Evolutionary conservation across 2,888 invertebrate species (phyloP), one percentile per base, ranked within the genome.

Genomic region (Mesoligia furuncula): DNA sequence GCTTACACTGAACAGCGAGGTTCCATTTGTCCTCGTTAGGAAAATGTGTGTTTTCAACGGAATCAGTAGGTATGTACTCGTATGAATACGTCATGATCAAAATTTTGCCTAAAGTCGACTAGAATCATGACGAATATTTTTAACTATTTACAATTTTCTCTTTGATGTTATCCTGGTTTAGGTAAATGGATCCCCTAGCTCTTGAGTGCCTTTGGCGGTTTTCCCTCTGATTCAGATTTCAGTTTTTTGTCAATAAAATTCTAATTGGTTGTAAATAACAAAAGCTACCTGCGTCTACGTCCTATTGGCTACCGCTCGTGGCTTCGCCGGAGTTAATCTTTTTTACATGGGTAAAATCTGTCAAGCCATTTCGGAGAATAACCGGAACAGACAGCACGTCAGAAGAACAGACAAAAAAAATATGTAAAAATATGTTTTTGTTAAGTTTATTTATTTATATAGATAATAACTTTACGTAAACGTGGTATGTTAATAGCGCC

Each of bases 1-100:
- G 84, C 72, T 78, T 73, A 74, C 36, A 27, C 13, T 69, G 64
- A 64, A 69, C 72, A 59, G 51, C 39, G 69, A 71, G 64, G 24
- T 66, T 70, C 72, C 72, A 84, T 86, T 82, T 69, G 68, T 84
- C 13, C 57, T 83, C 57, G 64, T 83, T 74, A 73, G 57, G 36
- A 8, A 36, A 61, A 64, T 81, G 57, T 69, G 61, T 65, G 67
- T 73, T 65, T 65, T 68, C 64, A 65, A 27, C 64, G 15, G 36
- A 36, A 54, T 66, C 27, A 20, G 54, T n/a, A n/a, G n/a, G n/a
- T 67, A 39, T 57, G 48, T 51, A 27, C 24, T 15, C n/a, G 11
- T 48, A 42, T 51, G 27, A 75, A 76, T 20, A 59, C 54, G 11
- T 15, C 31, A 59, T 8, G 1, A 3, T 2, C 39, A 48, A 39